A percentile compares a stretch with the other conserved stretches of the same genome.
Evolutionary conservation across 2,797 vertebrate species (phyloP).

Genomic region (Lates japonicus): DNA sequence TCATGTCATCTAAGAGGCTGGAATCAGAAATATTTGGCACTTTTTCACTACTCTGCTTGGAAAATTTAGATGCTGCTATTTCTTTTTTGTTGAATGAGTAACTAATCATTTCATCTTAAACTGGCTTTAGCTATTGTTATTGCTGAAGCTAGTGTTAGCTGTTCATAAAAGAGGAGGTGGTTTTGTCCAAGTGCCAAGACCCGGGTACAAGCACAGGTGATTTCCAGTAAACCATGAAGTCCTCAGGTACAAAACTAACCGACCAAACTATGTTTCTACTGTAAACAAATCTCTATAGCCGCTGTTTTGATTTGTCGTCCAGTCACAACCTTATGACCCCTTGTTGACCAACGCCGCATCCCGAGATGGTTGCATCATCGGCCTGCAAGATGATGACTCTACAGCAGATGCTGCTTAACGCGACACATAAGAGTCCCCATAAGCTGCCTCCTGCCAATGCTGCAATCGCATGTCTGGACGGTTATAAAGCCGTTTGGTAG

Average conservation of each 20-base stretch:
- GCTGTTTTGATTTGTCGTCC: slow-evolving; percentile 3
- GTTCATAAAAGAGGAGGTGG: neutral
- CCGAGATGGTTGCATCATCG: slow-evolving; percentile 63
- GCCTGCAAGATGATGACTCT: slow-evolving; percentile 50
- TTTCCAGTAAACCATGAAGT: neutral
- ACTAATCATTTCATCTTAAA: neutral
- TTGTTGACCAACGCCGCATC: slow-evolving; percentile 41
- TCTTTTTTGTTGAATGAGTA: neutral
- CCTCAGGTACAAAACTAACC: neutral
- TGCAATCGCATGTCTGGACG: neutral
- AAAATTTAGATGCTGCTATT: neutral
- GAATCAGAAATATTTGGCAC: neutral
- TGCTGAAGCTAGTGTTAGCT: neutral
- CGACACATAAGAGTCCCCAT: neutral
- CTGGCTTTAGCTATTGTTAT: neutral
- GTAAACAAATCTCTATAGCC: neutral
- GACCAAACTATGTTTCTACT: neutral
- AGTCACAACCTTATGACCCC: slow-evolving; percentile 17
- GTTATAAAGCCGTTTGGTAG: neutral
- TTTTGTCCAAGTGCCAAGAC: neutral
- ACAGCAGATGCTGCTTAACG: slow-evolving; percentile 49
- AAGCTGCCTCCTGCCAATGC: neutral
- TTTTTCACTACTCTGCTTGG: neutral
- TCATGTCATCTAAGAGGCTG: neutral
- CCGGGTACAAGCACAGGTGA: neutral